Percentiles rank a stretch among this genome's conserved stretches.
Conservation (phyloP, 2,113 vertebrate genomes). For the Cryptotis parvus region DNA sequence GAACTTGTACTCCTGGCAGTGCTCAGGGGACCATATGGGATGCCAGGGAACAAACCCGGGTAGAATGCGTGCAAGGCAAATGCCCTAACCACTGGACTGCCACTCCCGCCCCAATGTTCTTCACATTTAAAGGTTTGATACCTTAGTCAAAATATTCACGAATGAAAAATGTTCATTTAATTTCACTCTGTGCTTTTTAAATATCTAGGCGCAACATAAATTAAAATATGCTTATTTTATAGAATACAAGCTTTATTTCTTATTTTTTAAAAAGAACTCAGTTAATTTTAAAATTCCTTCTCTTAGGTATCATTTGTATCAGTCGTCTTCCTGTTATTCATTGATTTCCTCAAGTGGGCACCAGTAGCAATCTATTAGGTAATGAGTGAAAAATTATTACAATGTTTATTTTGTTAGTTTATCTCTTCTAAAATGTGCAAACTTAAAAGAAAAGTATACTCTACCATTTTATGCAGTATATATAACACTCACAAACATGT, state of each 20-base stretch:
- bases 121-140: slow-evolving; percentile 70
- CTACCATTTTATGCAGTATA: background rate
- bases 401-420: background rate
- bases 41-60: no score
- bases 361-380: no score
- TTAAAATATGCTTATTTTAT: slow-evolving; percentile 54
- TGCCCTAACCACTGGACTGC: no score
- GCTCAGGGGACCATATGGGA: no score
- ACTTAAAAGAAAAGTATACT: background rate
- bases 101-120: background rate
- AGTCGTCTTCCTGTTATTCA: no score
- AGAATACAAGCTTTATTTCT: no score
- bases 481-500: background rate
- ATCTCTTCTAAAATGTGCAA: background rate
- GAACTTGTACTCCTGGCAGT: no score
- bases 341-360: no score
- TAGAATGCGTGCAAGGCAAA: no score
- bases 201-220: slow-evolving; percentile 45
- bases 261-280: background rate
- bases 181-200: slow-evolving; percentile 13
- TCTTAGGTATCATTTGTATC: no score
- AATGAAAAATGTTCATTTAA: slow-evolving; percentile 60
- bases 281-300: background rate
- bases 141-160: slow-evolving; percentile 76
- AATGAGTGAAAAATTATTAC: background rate